Evolutionary conservation across 2,113 vertebrate genomes (phyloP).

Genomic region (Notarius lentiginosus): DNA sequence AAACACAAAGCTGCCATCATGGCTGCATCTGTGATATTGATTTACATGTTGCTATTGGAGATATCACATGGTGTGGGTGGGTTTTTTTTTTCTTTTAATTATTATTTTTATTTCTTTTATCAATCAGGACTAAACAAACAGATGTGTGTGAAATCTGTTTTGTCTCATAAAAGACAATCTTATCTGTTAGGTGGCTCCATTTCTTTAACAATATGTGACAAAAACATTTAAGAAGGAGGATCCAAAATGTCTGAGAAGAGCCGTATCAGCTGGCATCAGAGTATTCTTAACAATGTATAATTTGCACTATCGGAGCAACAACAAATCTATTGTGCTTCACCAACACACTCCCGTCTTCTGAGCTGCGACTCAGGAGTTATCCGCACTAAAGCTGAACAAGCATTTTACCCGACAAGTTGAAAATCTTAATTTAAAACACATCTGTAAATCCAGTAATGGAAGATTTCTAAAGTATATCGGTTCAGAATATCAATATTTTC

Average conservation of each 20-base stretch:
- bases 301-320: slow-evolving; percentile 11
- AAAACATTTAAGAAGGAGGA: not conserved
- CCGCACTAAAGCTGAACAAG: not conserved
- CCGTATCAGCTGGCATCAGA: not conserved
- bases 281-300: slow-evolving; percentile 27
- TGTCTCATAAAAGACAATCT: slow-evolving; percentile 16
- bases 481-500: not conserved
- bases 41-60: slow-evolving; percentile 1
- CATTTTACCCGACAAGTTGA: not conserved
- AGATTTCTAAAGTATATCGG: not conserved
- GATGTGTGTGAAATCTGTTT: slow-evolving; percentile 20
- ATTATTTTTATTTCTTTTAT: not conserved
- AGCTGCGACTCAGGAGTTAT: slow-evolving; percentile 27
- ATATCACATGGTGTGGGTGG: not conserved
- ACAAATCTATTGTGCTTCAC: slow-evolving; percentile 28
- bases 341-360: not conserved
- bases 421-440: not conserved
- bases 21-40: slow-evolving; percentile 16
- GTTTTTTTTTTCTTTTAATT: not conserved
- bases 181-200: slow-evolving; percentile 11
- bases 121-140: slow-evolving; percentile 6
- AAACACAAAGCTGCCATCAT: slow-evolving; percentile 26
- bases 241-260: slow-evolving; percentile 8
- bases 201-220: not conserved
- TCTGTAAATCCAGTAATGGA: not conserved